Percentiles rank a stretch among this genome's conserved stretches.
phyloP scores from a whole-genome alignment of 2,888 invertebrate species.

The Thyatira batis region DNA sequence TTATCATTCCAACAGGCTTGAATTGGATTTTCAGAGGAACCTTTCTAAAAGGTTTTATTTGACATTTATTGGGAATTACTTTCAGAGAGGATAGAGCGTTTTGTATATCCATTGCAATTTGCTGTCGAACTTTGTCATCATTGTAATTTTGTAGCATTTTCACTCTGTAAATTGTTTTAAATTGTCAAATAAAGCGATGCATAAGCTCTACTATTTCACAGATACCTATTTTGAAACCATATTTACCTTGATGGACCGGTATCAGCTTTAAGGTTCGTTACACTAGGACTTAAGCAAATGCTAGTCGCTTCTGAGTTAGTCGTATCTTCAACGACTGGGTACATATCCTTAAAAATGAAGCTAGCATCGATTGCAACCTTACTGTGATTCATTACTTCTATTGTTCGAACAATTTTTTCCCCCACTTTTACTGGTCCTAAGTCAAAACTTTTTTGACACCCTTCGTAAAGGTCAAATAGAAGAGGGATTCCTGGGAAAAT shows the following conservation, averaged over 20 bases:
- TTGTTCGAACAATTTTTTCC: constrained; percentile 71
- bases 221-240: too few species aligned
- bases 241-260: constrained; percentile 58
- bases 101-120: constrained; percentile 61
- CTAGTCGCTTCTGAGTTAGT: constrained; percentile 63
- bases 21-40: constrained; percentile 70
- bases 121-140: constrained; percentile 56
- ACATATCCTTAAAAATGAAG: constrained; percentile 77
- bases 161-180: constrained; percentile 40
- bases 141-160: constrained; percentile 63
- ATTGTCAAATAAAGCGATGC: background rate
- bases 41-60: constrained; percentile 61
- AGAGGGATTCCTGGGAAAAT: constrained; percentile 62
- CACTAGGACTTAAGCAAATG: constrained; percentile 57
- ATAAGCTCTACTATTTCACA: too few species aligned
- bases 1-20: constrained; percentile 71
- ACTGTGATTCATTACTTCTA: constrained; percentile 83
- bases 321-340: constrained; percentile 59
- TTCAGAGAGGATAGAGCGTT: constrained; percentile 68
- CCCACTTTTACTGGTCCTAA: constrained; percentile 76
- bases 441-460: constrained; percentile 73
- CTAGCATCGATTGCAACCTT: constrained; percentile 77
- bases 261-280: constrained; percentile 23
- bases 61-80: constrained; percentile 62
- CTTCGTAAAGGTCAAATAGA: constrained; percentile 72